phyloP scores from a whole-genome alignment of 2,113 vertebrate species.

The Herpailurus yagouaroundi region DNA sequence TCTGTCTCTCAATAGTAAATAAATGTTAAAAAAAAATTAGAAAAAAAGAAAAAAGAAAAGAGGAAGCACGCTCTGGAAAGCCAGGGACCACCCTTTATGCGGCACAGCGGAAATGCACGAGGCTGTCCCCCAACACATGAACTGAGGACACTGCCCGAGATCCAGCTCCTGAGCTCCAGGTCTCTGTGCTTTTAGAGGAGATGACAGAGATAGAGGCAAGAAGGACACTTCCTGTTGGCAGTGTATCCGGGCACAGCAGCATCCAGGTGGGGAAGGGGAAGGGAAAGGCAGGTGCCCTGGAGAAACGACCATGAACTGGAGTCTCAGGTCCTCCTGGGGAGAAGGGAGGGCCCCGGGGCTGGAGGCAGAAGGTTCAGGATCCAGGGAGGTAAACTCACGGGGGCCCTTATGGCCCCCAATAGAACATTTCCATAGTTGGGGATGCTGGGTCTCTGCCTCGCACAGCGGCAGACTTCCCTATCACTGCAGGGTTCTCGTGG shows the following conservation, averaged over 20 bases:
- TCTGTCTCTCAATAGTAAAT: no score
- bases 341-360: not conserved
- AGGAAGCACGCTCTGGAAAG: not conserved
- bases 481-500: not conserved
- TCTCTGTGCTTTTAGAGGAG: not conserved
- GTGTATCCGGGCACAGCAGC: not conserved
- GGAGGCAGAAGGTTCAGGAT: not conserved
- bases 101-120: not conserved
- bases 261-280: not conserved
- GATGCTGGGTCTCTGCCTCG: not conserved
- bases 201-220: no score
- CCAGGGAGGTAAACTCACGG: not conserved
- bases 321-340: not conserved
- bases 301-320: not conserved
- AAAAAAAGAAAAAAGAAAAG: not conserved
- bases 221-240: not conserved
- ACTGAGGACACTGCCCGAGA: not conserved
- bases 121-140: not conserved
- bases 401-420: not conserved
- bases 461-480: not conserved
- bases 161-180: not conserved
- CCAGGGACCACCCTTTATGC: rapidly evolving
- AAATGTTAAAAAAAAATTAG: no score
- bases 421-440: not conserved
- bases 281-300: no score